Conservation (phyloP, 2,888 invertebrate species). For the Monopis laevigella region DNA sequence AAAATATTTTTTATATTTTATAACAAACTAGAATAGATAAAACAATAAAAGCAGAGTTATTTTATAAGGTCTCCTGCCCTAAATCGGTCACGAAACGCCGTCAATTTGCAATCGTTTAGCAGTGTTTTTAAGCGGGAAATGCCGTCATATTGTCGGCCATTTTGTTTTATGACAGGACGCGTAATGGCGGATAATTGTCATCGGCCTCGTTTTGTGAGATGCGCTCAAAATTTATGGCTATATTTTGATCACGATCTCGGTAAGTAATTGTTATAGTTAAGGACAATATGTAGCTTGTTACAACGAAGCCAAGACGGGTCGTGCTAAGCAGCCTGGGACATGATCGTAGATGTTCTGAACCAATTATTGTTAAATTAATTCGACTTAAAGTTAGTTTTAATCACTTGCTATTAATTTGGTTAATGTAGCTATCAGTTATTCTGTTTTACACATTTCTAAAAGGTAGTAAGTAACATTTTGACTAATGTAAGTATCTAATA, state of each 20-base stretch:
- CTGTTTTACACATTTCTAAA: too few relatives aligned
- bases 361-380: conserved; percentile 7
- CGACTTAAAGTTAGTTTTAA: background rate
- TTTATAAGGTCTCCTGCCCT: background rate
- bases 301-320: background rate
- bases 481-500: too few relatives aligned
- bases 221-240: conserved; percentile 44
- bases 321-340: conserved; percentile 4
- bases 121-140: conserved; percentile 1
- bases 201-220: conserved; percentile 32
- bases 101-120: conserved; percentile 32
- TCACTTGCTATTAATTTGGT: background rate
- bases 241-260: conserved; percentile 46
- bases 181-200: conserved; percentile 55
- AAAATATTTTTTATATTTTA: too few relatives aligned
- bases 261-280: conserved; percentile 37
- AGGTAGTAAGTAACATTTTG: too few relatives aligned
- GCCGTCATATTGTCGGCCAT: background rate
- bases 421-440: too few relatives aligned
- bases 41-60: too few relatives aligned
- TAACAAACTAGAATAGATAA: too few relatives aligned
- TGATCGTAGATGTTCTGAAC: too few relatives aligned
- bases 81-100: conserved; percentile 14
- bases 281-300: background rate
- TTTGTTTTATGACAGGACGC: conserved; percentile 20